These are phyloP conservation scores for Mus caroli DNA, from an alignment of 2,797 vertebrate genomes.

Conservation along the genomic window DNA sequence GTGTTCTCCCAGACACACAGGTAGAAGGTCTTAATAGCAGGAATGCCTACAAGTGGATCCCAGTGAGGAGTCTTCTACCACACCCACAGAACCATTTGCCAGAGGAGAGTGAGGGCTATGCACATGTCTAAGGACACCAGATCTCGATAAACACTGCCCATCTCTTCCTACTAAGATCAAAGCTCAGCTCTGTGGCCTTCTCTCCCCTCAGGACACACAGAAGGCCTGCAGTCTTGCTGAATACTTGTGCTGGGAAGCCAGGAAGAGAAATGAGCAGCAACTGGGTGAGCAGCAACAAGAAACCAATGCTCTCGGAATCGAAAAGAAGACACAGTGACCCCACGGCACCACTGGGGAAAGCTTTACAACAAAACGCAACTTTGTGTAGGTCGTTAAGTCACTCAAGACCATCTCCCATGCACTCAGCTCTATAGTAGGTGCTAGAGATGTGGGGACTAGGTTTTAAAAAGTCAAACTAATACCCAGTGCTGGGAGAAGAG, in stretches of 20 bases:
- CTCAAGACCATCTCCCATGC: neutral
- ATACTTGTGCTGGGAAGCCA: neutral
- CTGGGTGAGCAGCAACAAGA: neutral
- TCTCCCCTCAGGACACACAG: neutral
- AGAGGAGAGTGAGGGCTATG: neutral
- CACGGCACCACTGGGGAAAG: neutral
- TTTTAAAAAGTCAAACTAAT: neutral
- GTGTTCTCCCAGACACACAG: neutral
- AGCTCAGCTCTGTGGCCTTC: neutral
- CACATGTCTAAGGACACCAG: neutral
- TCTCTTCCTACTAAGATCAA: neutral
- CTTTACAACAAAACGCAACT: neutral
- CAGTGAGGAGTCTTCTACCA: neutral
- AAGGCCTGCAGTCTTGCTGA: neutral
- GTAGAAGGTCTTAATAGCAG: neutral
- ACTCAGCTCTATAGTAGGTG: neutral
- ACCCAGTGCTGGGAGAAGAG: neutral
- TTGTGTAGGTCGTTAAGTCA: neutral
- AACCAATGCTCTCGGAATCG: neutral
- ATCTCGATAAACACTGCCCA: neutral
- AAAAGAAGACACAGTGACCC: neutral
- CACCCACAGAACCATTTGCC: neutral
- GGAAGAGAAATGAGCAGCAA: neutral
- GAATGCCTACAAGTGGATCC: neutral
- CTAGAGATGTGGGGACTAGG: too few species aligned